phyloP scores from a whole-genome alignment of 2,888 invertebrate genomes.

The Dryocosmus kuriphilus region DNA sequence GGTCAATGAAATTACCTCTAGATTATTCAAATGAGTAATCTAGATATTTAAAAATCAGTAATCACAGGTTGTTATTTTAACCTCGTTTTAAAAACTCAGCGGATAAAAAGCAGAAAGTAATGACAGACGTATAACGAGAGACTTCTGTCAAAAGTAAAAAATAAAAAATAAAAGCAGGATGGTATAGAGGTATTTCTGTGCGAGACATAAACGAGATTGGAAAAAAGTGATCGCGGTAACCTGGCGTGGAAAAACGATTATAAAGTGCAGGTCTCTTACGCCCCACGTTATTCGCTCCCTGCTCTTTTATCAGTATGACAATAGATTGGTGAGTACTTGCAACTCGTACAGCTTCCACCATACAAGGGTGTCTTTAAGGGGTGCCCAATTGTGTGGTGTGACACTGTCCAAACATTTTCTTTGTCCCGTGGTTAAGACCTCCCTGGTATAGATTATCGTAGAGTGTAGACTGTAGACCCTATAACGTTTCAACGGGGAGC shows the following conservation, averaged over 20 bases:
- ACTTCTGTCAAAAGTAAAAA: not conserved
- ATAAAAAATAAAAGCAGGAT: not conserved
- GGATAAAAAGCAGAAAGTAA: not conserved
- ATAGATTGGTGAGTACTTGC: slow-evolving; percentile 52
- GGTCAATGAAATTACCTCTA: not conserved
- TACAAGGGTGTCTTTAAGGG: slow-evolving; percentile 66
- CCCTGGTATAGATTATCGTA: slow-evolving; percentile 72
- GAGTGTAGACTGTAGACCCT: too few relatives aligned
- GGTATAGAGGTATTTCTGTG: not conserved
- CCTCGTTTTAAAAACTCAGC: not conserved
- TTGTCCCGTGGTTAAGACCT: slow-evolving; percentile 76
- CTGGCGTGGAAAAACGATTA: slow-evolving; percentile 29
- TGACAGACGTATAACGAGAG: not conserved
- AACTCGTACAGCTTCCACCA: slow-evolving; percentile 45
- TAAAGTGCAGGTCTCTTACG: slow-evolving; percentile 41
- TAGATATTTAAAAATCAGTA: not conserved
- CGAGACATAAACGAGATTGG: not conserved
- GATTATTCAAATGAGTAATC: not conserved
- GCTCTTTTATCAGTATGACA: slow-evolving; percentile 66
- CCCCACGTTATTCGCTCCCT: slow-evolving; percentile 60
- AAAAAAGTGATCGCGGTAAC: slow-evolving; percentile 17
- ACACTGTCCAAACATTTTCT: slow-evolving; percentile 78
- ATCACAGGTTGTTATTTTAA: not conserved
- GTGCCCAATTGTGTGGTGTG: slow-evolving; percentile 71
- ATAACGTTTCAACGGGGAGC: slow-evolving; percentile 64